Evolutionary conservation across 2,888 invertebrate species (phyloP).

Genomic region (Eupithecia insigniata): DNA sequence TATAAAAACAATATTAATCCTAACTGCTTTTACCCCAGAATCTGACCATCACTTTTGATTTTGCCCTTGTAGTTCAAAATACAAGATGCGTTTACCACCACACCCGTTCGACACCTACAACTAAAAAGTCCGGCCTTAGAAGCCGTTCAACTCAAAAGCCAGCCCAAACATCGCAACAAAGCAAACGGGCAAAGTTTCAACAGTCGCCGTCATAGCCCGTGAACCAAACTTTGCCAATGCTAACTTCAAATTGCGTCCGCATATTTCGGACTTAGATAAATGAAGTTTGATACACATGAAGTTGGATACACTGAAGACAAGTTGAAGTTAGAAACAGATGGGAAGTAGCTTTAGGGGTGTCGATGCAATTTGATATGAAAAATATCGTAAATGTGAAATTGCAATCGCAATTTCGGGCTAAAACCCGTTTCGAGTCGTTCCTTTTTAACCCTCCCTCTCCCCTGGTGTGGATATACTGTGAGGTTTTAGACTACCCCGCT

Average conservation of each 20-base stretch:
- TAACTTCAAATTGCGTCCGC: constrained; percentile 54
- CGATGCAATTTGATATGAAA: not conserved
- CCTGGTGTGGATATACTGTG: too few species aligned
- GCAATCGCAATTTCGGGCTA: too few species aligned
- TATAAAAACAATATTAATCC: too few species aligned
- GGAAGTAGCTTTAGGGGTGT: not conserved
- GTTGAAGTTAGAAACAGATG: constrained; percentile 6
- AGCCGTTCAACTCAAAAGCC: not conserved
- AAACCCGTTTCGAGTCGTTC: too few species aligned
- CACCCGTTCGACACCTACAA: not conserved
- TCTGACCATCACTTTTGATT: too few species aligned
- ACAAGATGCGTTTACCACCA: not conserved
- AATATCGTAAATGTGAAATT: too few species aligned
- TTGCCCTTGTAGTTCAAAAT: too few species aligned
- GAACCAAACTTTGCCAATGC: constrained; percentile 44
- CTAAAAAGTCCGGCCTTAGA: not conserved
- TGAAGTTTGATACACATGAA: constrained; percentile 14
- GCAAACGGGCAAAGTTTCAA: constrained; percentile 6
- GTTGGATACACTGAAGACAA: constrained; percentile 2
- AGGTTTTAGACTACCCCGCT: too few species aligned
- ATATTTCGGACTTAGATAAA: constrained; percentile 26
- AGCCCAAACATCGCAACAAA: constrained; percentile 22
- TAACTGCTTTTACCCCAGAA: too few species aligned
- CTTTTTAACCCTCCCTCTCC: too few species aligned
- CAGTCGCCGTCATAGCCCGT: constrained; percentile 8